Evolutionary conservation across 2,113 vertebrate genomes (phyloP), one percentile per base, ranked within the genome.

Genomic region (Rhinopomastus cyanomelas): DNA sequence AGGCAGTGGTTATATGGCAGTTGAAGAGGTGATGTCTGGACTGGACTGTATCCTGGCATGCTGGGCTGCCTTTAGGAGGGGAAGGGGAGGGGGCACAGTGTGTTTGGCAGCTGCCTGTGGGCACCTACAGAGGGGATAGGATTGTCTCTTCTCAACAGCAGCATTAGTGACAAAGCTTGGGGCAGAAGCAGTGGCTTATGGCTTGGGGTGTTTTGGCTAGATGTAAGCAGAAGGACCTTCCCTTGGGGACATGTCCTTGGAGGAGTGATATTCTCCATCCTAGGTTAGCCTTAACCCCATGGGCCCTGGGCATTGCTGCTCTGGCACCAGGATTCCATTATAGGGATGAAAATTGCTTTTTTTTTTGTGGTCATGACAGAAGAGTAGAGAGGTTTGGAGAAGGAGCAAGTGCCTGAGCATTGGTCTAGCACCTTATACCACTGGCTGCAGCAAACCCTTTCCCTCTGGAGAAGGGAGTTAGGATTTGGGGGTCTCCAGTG

Each of bases 221-320:
- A 20, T 67, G 13, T n/a, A 44, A 36, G 27, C 66, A 37, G 61
- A 78, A 89, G 59, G 12, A 16, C 10, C 8, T 84, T 87, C 21
- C 21, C 3, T n/a, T 3, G 6, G 36, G 51, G 36, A 62, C 3
- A 16, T 0, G 0, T 37, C 65, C 14, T 79, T 57, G 26, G 37
- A 17, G 5, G 13, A 21, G 7, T 61, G 52, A 30, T 89, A 42
- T 20, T 61, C 51, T 80, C 46, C 68, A 56, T 56, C 59, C n/a
- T 51, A 12, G 21, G 30, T 42, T 90, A 72, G 21, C 12, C 26
- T 90, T 55, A 42, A 9, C 22, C 30, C 55, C 1, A 0, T 66
- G 26, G 18, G 12, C 34, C 22, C 36, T 52, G 55, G 17, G 34
- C 53, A 42, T 44, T 1, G 0, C 64, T 48, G 37, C 39, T 72